Percentiles rank a stretch among this genome's conserved stretches.
Conservation (phyloP, 2,888 invertebrate genomes). For the Agrotis ipsilon region DNA sequence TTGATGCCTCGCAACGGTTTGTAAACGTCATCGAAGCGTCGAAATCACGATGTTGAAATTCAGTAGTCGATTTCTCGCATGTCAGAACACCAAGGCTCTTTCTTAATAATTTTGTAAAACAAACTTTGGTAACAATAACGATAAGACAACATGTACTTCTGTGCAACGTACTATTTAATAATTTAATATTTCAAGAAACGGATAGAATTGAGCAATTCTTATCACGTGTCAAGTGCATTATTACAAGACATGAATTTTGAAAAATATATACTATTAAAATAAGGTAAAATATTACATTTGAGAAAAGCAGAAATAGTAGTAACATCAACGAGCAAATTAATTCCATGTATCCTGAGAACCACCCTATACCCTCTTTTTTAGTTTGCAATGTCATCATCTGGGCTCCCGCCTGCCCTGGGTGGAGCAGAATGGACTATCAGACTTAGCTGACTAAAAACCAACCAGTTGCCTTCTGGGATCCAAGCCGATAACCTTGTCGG, state of each 20-base stretch:
- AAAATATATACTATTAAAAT: not conserved
- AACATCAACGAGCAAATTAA: no score
- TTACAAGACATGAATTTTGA: slow-evolving; percentile 9
- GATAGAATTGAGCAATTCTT: slow-evolving; percentile 28
- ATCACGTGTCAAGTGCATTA: slow-evolving; percentile 32
- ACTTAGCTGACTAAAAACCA: no score
- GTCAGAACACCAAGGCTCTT: not conserved
- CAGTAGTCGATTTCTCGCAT: slow-evolving; percentile 3
- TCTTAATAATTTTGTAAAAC: slow-evolving; percentile 6
- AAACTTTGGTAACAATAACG: slow-evolving; percentile 4
- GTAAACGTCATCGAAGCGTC: not conserved
- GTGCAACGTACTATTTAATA: slow-evolving; percentile 1
- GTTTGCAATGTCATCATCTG: no score
- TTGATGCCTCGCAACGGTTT: slow-evolving; percentile 1
- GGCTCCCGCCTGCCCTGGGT: no score
- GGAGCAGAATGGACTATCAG: no score
- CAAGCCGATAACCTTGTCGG: no score
- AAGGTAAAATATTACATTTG: no score
- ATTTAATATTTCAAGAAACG: slow-evolving; percentile 15
- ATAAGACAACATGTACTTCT: slow-evolving; percentile 1
- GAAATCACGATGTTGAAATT: slow-evolving; percentile 5
- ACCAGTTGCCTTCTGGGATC: no score
- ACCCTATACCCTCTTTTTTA: no score
- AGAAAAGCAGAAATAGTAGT: not conserved
- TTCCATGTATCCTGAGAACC: no score